These are phyloP conservation scores for Psittacula derbiana DNA, from an alignment of 2,797 vertebrate genomes.

Conservation along the genomic window DNA sequence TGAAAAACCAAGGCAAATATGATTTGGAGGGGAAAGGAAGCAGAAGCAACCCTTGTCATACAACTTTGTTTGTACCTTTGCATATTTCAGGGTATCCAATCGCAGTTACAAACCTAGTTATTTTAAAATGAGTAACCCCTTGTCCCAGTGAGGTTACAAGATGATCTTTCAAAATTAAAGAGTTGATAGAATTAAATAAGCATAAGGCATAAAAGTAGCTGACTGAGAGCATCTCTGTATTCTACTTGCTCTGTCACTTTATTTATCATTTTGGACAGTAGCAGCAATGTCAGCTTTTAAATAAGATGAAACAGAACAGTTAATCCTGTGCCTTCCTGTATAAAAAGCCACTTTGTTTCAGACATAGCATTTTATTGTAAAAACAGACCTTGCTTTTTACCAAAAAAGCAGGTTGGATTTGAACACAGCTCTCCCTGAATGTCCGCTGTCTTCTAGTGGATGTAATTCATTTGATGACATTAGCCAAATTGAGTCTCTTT, in stretches of 20 bases:
- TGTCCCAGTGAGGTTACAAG: not conserved
- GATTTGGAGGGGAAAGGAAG: not conserved
- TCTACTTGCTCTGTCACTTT: not conserved
- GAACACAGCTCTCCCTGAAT: not conserved
- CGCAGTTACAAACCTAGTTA: not conserved
- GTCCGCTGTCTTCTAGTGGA: not conserved
- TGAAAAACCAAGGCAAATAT: not conserved
- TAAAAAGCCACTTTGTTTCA: conserved; percentile 36
- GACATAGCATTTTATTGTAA: conserved; percentile 19
- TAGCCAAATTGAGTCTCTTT: not conserved
- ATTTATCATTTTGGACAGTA: conserved; percentile 23
- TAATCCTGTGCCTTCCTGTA: not conserved
- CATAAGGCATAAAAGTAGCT: not conserved
- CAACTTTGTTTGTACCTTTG: not conserved
- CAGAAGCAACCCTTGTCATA: not conserved
- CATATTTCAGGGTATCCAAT: not conserved
- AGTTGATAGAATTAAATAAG: not conserved
- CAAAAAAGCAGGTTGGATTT: not conserved
- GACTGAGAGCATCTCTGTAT: not conserved
- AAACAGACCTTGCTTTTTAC: conserved; percentile 8
- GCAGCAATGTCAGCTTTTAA: not conserved
- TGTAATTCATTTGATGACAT: not conserved
- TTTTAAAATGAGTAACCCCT: not conserved
- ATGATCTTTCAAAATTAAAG: not conserved
- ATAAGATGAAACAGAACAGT: not conserved